These are phyloP conservation scores for Argya squamiceps DNA, from an alignment of 2,797 vertebrate genomes.

Conservation along the genomic window DNA sequence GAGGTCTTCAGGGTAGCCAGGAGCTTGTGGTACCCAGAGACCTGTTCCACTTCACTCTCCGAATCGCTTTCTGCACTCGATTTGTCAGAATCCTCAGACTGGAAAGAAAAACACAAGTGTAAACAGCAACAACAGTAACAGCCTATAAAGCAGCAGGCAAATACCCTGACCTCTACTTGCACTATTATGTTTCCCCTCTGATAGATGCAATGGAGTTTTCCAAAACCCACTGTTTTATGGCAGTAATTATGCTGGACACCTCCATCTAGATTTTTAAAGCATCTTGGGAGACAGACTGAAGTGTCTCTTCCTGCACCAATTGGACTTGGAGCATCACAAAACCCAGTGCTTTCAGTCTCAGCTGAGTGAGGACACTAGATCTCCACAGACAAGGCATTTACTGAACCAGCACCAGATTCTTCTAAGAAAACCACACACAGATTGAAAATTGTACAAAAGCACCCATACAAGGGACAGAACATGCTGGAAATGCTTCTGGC, in stretches of 20 bases:
- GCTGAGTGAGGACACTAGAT: background rate
- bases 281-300: background rate
- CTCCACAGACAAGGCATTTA: background rate
- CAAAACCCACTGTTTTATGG: background rate
- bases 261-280: background rate
- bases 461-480: background rate
- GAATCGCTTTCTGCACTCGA: constrained; percentile 77
- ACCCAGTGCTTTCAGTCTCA: background rate
- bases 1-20: constrained; percentile 83
- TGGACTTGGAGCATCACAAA: background rate
- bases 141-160: background rate
- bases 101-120: background rate
- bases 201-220: background rate
- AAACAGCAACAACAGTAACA: background rate
- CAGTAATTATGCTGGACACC: background rate
- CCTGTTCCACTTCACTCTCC: constrained; percentile 78
- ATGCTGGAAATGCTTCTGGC: background rate
- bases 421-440: background rate
- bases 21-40: constrained; percentile 88
- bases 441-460: background rate
- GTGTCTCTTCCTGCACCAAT: background rate
- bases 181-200: background rate
- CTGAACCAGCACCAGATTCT: background rate
- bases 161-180: background rate
- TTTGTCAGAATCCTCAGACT: constrained; percentile 84